Conservation (phyloP, 1,140 invertebrate genomes). For the Sinella curviseta region DNA sequence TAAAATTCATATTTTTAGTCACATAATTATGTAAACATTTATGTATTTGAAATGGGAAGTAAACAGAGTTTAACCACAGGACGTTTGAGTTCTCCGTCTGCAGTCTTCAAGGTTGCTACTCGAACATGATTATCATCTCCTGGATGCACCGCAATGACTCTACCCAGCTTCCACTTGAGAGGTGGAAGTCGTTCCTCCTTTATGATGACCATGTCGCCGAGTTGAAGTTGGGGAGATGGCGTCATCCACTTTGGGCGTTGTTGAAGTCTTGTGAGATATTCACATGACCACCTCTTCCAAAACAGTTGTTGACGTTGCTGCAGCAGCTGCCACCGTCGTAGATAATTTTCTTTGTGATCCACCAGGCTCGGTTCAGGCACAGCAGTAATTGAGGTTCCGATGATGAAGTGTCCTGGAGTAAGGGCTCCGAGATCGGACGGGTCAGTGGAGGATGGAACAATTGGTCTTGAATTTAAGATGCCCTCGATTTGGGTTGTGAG, state of each 20-base stretch:
- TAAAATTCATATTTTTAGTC: not conserved
- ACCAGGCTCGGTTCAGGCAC: not conserved
- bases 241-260: conserved; percentile 9
- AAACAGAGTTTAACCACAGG: not conserved
- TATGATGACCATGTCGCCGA: conserved; percentile 44
- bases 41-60: not conserved
- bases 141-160: conserved; percentile 49
- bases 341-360: not conserved
- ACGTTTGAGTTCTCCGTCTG: not conserved
- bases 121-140: conserved; percentile 48
- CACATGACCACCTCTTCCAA: conserved; percentile 1
- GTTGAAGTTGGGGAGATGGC: conserved; percentile 16
- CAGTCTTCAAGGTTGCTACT: conserved; percentile 30
- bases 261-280: conserved; percentile 24
- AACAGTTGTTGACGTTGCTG: conserved; percentile 10
- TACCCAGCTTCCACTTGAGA: conserved; percentile 51
- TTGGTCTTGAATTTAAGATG: conserved; percentile 50
- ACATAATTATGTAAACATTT: not conserved
- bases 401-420: conserved; percentile 46
- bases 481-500: conserved; percentile 48
- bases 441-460: conserved; percentile 46
- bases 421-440: conserved; percentile 50
- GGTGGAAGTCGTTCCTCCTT: conserved; percentile 50
- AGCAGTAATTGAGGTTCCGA: conserved; percentile 23
- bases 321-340: conserved; percentile 9